Evolutionary conservation across 53 echinoderm and acorn worm genomes (phyloP), one percentile per base, ranked within the genome.

Genomic region (Antedon mediterranea): DNA sequence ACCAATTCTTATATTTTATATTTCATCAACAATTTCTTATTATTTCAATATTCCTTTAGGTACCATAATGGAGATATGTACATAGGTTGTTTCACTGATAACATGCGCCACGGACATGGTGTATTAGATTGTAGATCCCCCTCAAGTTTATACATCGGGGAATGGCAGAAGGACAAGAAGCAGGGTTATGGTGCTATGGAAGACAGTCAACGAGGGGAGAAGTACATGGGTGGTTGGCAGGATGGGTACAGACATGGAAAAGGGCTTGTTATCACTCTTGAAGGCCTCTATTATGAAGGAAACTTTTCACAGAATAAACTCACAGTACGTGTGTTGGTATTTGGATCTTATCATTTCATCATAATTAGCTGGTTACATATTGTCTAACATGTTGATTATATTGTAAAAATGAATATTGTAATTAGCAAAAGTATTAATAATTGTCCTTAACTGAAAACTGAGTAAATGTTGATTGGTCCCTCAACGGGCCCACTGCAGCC

Each of bases 171-270:
- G 14, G 90, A 89, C 76, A 81, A 82, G 78, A 87, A 85, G 34
- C 85, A 88, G 71, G 97, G 97, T 78, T 92, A 92, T 75, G 97
- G 97, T 31, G 92, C 92, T 75, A 88, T 87, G 74, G 91, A 92
- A 31, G 92, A 92, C 34, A 85, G 85, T 31, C 76, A 80, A 33
- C 57, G 91, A 32, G 97, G 97, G 31, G 97, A 97, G 84, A 97
- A 97, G 78, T 97, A 92, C 88, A 97, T 97, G 97, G 97, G 97
- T 31, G 80, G 80, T 79, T 97, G 97, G 97, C 88, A 91, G 43
- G 88, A 80, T 74, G 88, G 86, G 72, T 79, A 78, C 84, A 92
- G 97, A 32, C 89, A 97, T 76, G 97, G 97, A 34, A 92, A 86
- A 32, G 92, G 97, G 18, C 76, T 97, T 41, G 97, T 97, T 71